Conservation (phyloP, 1,140 invertebrate genomes). For the Pseudomyrmex dendroicus region DNA sequence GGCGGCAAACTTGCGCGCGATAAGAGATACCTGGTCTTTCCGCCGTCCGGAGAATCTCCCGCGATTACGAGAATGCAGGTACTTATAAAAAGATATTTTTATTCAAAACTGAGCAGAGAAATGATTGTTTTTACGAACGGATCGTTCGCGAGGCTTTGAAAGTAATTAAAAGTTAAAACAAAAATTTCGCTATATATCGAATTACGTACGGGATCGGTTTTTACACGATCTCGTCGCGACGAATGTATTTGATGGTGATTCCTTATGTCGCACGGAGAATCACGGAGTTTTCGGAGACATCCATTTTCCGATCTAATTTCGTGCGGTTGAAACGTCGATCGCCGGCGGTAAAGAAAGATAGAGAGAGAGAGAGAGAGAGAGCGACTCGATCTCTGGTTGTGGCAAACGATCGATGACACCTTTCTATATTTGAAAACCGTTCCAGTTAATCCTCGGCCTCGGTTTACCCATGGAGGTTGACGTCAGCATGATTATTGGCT, state of each 20-base stretch:
- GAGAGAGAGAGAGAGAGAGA: neutral
- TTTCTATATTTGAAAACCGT: slow-evolving; percentile 72
- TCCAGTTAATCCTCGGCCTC: slow-evolving; percentile 84
- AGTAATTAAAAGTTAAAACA: slow-evolving; percentile 28
- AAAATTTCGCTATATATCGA: neutral
- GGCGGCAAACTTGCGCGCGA: slow-evolving; percentile 50
- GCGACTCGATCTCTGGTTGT: slow-evolving; percentile 63
- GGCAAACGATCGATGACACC: slow-evolving; percentile 70
- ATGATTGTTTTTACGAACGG: neutral
- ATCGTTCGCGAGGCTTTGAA: neutral
- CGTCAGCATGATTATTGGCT: slow-evolving; percentile 84
- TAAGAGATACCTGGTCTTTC: slow-evolving; percentile 81
- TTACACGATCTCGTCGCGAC: neutral
- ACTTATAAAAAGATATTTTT: slow-evolving; percentile 16
- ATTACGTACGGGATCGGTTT: slow-evolving; percentile 7
- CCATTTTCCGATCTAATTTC: slow-evolving; percentile 58
- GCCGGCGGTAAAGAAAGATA: neutral
- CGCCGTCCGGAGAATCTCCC: slow-evolving; percentile 56
- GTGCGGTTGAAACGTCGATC: slow-evolving; percentile 35
- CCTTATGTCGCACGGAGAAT: slow-evolving; percentile 24
- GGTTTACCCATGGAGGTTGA: slow-evolving; percentile 85
- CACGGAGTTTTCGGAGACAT: neutral
- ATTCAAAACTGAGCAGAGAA: neutral
- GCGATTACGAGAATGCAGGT: slow-evolving; percentile 81
- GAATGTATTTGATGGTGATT: slow-evolving; percentile 11